A percentile compares a stretch with the other conserved stretches of the same genome.
Evolutionary conservation across 1,140 invertebrate species (phyloP).

Genomic region (Drosophila busckii): DNA sequence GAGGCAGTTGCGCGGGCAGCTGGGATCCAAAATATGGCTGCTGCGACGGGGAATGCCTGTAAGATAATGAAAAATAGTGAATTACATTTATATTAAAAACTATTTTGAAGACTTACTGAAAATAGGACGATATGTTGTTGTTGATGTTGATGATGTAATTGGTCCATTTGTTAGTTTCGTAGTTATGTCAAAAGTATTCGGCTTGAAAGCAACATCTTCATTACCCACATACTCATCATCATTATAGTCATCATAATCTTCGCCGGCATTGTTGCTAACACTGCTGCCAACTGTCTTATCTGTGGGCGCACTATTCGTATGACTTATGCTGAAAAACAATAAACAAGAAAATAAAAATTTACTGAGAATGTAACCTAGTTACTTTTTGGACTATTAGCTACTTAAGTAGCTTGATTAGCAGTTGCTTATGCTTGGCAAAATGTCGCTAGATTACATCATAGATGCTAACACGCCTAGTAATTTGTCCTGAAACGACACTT

Average conservation of each 20-base stretch:
- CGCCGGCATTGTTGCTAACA: constrained; percentile 18
- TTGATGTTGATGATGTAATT: constrained; percentile 41
- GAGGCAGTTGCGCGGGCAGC: constrained; percentile 61
- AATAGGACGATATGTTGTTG: constrained; percentile 60
- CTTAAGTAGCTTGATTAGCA: constrained; percentile 22
- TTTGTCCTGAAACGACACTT: constrained; percentile 67
- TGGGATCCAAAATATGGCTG: constrained; percentile 68
- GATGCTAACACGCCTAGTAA: constrained; percentile 50
- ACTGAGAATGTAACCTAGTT: background rate
- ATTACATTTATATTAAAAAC: background rate
- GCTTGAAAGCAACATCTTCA: no score
- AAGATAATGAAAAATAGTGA: background rate
- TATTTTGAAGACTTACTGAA: constrained; percentile 42
- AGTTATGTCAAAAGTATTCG: no score
- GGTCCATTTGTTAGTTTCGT: constrained; percentile 49
- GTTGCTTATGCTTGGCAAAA: constrained; percentile 15
- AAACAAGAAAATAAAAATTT: background rate
- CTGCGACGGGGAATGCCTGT: constrained; percentile 63
- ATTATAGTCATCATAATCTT: constrained; percentile 37
- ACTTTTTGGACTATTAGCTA: constrained; percentile 28
- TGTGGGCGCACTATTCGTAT: constrained; percentile 52
- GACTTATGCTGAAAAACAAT: constrained; percentile 46
- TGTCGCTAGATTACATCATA: constrained; percentile 44
- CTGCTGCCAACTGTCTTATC: constrained; percentile 17
- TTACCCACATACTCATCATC: constrained; percentile 48